phyloP scores from a whole-genome alignment of 2,113 vertebrate genomes.

The Suncus etruscus region DNA sequence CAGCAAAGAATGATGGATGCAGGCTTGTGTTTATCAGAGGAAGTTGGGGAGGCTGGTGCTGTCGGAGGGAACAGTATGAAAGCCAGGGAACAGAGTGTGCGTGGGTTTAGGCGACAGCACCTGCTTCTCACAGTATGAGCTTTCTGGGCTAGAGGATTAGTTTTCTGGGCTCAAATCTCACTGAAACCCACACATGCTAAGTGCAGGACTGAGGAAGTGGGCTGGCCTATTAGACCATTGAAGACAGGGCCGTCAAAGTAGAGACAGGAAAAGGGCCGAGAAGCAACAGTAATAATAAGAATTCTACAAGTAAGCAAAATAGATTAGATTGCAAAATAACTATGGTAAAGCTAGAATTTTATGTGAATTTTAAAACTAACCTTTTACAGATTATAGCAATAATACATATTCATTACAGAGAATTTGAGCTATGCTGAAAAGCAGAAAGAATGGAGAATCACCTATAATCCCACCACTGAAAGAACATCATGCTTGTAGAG shows the following conservation, averaged over 20 bases:
- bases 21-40: background rate
- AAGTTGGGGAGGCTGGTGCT: background rate
- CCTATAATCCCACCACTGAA: slow-evolving; percentile 60
- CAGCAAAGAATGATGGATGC: background rate
- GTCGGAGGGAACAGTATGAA: background rate
- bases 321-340: slow-evolving; percentile 78
- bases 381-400: slow-evolving; percentile 74
- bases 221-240: background rate
- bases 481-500: slow-evolving; percentile 49
- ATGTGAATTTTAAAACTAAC: slow-evolving; percentile 79
- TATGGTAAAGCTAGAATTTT: slow-evolving; percentile 70
- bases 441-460: slow-evolving; percentile 65
- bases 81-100: rapidly evolving
- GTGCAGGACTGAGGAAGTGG: background rate
- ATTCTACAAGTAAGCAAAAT: slow-evolving; percentile 68
- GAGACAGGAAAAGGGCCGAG: slow-evolving; percentile 36
- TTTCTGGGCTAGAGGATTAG: no score
- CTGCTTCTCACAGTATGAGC: rapidly evolving
- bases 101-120: background rate
- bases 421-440: slow-evolving; percentile 67
- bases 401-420: slow-evolving; percentile 78
- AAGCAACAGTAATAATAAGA: slow-evolving; percentile 57
- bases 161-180: background rate
- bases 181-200: background rate
- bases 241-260: slow-evolving; percentile 45